phyloP scores from a whole-genome alignment of 2,113 vertebrate genomes.

The Delphinus delphis region DNA sequence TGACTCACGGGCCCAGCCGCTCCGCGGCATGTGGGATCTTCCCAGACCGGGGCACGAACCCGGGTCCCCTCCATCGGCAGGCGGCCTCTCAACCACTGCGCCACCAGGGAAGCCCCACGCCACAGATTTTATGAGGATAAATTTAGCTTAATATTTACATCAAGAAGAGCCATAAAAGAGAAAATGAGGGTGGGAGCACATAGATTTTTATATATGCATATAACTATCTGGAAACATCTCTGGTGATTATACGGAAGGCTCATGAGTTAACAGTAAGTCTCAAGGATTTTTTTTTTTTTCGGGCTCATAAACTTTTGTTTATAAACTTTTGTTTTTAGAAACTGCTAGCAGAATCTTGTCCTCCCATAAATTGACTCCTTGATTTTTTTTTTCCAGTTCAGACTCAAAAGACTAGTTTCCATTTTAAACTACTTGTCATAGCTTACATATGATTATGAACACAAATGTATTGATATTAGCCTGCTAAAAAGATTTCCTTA shows the following conservation, averaged over 20 bases:
- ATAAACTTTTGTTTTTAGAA: constrained; percentile 5
- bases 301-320: neutral
- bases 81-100: too few species aligned
- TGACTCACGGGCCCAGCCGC: too few species aligned
- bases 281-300: neutral
- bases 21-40: too few species aligned
- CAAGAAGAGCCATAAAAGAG: neutral
- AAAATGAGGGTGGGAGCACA: neutral
- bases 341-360: neutral
- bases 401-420: neutral
- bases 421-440: neutral
- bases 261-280: neutral
- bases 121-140: neutral
- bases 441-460: neutral
- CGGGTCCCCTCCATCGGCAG: too few species aligned
- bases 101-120: too few species aligned
- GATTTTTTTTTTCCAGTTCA: neutral
- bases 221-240: neutral
- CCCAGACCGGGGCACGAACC: too few species aligned
- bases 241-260: neutral
- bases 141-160: neutral
- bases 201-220: neutral
- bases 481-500: neutral
- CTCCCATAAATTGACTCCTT: neutral
- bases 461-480: neutral